Evolutionary conservation across 2,113 vertebrate species (phyloP), one percentile per base, ranked within the genome.

Genomic region (Girardinichthys multiradiatus): DNA sequence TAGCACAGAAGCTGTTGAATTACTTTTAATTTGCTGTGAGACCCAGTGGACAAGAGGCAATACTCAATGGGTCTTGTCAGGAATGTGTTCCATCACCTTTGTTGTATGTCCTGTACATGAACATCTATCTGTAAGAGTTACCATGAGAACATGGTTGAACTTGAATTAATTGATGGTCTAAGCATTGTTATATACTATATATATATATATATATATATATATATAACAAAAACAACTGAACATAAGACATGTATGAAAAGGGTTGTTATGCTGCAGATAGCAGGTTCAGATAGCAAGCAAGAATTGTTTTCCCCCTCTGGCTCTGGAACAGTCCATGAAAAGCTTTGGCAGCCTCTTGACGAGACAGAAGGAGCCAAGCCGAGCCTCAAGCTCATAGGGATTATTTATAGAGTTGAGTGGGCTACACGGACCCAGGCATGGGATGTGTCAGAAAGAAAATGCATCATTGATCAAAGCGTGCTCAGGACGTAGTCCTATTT

Each of bases 331-430:
- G 82, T 76, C 68, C 64, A 26, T 15, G 72, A 66, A 72, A 82
- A 37, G 30, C 60, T 86, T 75, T 88, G 76, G 86, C 89, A 89
- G 87, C 84, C n/a, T n/a, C n/a, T n/a, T n/a, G n/a, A n/a, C n/a
- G n/a, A 91, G 90, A 89, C 92, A 84, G 90, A 92, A 87, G 72
- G 87, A 90, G 87, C 81, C 83, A 70, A 85, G 82, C 86, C 83
- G 85, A 88, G 77, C 82, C 87, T 89, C 90, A 76, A 83, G 79
- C 89, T 90, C 87, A 68, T 77, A 1, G 87, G 77, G 84, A 87
- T 86, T 94, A 94, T 93, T 93, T 92, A 90, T 94, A 94, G 92
- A 88, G 74, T 60, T 90, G 93, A 91, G 93, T 94, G 93, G 93
- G 93, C 88, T 92, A 83, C 79, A 71, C 64, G 83, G 88, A 83